Conservation (phyloP, 1,140 invertebrate genomes). For the Panulirus ornatus region DNA sequence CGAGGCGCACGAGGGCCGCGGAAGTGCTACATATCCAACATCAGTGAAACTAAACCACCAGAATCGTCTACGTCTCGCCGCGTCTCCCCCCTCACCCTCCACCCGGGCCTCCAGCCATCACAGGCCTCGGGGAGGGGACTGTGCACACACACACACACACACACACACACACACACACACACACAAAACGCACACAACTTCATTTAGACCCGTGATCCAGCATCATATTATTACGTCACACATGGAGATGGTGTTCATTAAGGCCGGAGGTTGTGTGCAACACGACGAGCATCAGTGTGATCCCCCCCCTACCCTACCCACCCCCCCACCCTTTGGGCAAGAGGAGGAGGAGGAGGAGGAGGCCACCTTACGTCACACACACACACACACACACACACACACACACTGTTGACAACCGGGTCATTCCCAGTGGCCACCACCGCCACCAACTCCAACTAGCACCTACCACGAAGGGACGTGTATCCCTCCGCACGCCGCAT, state of each 20-base stretch:
- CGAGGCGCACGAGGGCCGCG: slow-evolving; percentile 20
- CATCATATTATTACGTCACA: neutral
- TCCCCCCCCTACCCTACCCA: no score
- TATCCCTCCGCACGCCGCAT: slow-evolving; percentile 10
- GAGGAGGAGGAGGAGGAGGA: neutral
- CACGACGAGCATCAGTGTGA: no score
- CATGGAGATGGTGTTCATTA: neutral
- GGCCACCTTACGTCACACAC: neutral
- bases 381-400: neutral
- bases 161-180: neutral
- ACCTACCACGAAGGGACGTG: neutral
- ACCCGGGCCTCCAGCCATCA: neutral
- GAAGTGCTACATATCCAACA: slow-evolving; percentile 50
- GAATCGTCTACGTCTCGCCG: slow-evolving; percentile 19
- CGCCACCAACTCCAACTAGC: no score
- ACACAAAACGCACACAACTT: neutral
- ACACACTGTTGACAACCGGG: neutral
- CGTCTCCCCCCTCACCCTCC: slow-evolving; percentile 3
- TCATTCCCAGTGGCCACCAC: no score
- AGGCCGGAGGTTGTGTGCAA: neutral
- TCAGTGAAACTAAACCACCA: slow-evolving; percentile 16
- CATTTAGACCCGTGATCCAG: neutral
- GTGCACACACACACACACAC: no score
- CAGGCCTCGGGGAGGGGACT: no score
- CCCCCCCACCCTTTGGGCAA: neutral